Base-by-base conservation (phyloP, 2,113 vertebrate species). In the Syngnathus typhle region DNA sequence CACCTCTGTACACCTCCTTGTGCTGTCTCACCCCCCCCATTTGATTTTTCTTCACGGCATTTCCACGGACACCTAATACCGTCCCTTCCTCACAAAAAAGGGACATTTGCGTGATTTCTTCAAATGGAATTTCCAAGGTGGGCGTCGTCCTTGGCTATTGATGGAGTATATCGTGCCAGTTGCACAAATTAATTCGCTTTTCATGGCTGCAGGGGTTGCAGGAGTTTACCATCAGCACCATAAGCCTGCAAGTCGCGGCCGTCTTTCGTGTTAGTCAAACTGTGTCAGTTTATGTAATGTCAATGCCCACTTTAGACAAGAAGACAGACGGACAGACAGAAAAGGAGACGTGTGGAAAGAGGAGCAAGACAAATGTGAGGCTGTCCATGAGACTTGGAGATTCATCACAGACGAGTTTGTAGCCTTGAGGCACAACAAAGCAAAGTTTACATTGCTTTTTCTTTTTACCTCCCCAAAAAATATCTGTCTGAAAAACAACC, bases 21-120 rank as follows among this genome's bases (percentile, higher is more conserved):
- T n/a, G 65, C 51, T 23, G 16, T 68, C 44, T 72, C 69, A 74
- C 67, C 16, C 49, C 56, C 19, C 9, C 55, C 38, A 37, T 52
- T 18, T 32, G 27, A 32, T 32, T 32, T 32, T 32, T 32, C 3
- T 32, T 32, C 27, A 32, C 3, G 72, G 74, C 81, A 83, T 82
- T 87, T 88, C 81, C 81, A 85, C 81, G 70, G 85, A 86, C 86
- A 89, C 85, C 84, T 83, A 80, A 89, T 84, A 76, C 83, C 75
- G 84, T 84, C 86, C 70, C 81, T 74, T 79, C 76, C 81, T 85
- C 78, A 81, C 75, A 79, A 82, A 32, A 76, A 85, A 87, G 88
- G 88, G 87, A 88, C 87, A 47, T 47, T 47, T 87, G 84, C 88
- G 85, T 82, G 84, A 88, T 83, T 89, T 88, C 72, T 84, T 88